Base-by-base conservation (phyloP, 2,888 invertebrate genomes). In the Aphodius sticticus region DNA sequence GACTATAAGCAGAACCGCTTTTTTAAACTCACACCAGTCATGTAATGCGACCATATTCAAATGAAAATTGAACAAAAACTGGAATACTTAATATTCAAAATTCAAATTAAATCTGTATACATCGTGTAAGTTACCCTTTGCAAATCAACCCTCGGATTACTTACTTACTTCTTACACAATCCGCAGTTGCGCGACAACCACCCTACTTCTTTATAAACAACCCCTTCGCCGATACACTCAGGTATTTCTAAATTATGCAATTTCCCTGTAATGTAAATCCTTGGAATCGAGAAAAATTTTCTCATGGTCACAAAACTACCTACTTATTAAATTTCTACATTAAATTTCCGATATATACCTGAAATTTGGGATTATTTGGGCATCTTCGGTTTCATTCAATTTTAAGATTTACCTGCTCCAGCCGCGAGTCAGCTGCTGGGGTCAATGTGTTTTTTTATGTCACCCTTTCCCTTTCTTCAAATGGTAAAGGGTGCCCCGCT, bases 11-110 rank as follows among this genome's bases (percentile, higher is more conserved):
- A 53, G 53, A 12, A 12, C 53, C 7, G 12, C 53, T 53, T 53
- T 53, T 53, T 53, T 53, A 53, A 53, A 2, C 9, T 53, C 26
- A 26, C 26, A 26, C 26, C 26, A 53, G 53, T 12, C 53, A 53
- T 53, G 12, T 53, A 53, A 53, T 53, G 7, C 53, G 4, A 12
- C 53, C 53, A 53, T 12, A 53, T 53, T 53, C 9, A 53, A 26
- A 26, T 26, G 26, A 26, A 26, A 53, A 53, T 53, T 12, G 53
- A 53, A 53, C 53, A 53, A 53, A 53, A 53, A 53, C 53, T 53
- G 53, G 53, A 53, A 53, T 53, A 53, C 53, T 53, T 53, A 53
- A 53, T 53, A 53, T 53, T 53, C 53, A 53, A 53, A 53, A 53
- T 53, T 53, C 53, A 53, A 53, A 53, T 53, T 53, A 53, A 53